A percentile compares a stretch with the other conserved stretches of the same genome.
phyloP scores from a whole-genome alignment of 2,888 invertebrate species.

The Sarcophaga subvicina region DNA sequence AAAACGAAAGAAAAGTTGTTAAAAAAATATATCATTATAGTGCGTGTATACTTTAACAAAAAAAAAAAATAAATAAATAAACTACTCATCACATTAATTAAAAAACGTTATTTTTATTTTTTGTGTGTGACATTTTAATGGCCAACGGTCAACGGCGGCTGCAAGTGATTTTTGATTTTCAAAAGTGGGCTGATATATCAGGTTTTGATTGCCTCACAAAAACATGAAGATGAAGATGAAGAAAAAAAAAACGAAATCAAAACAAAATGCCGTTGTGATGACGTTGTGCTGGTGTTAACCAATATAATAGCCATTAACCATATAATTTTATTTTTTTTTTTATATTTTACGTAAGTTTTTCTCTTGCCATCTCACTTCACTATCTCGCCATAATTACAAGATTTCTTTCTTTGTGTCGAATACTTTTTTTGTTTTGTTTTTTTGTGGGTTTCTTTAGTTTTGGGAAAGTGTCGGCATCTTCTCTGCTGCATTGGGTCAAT shows the following conservation, averaged over 20 bases:
- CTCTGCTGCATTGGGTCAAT: conserved; percentile 10
- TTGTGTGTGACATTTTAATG: neutral
- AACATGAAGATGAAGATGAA: neutral
- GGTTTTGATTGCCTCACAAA: neutral
- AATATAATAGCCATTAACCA: neutral
- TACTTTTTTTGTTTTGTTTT: neutral
- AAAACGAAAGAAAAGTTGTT: too few relatives aligned
- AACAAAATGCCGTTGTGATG: neutral
- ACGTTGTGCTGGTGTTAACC: neutral
- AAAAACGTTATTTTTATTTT: too few relatives aligned
- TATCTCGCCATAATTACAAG: too few relatives aligned
- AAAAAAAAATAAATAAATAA: too few relatives aligned
- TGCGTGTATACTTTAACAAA: too few relatives aligned
- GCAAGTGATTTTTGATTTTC: neutral
- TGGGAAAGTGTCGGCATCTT: conserved; percentile 5
- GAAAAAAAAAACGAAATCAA: too few relatives aligned
- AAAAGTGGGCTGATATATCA: neutral
- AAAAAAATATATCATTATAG: too few relatives aligned
- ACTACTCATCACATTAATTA: too few relatives aligned
- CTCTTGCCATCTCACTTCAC: neutral
- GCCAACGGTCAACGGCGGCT: neutral
- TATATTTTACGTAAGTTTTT: neutral
- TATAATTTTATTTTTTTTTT: neutral
- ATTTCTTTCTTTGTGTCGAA: neutral
- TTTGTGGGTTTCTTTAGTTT: neutral